phyloP scores from a whole-genome alignment of 2,797 vertebrate genomes.

The Neosilurus hyrtlii region DNA sequence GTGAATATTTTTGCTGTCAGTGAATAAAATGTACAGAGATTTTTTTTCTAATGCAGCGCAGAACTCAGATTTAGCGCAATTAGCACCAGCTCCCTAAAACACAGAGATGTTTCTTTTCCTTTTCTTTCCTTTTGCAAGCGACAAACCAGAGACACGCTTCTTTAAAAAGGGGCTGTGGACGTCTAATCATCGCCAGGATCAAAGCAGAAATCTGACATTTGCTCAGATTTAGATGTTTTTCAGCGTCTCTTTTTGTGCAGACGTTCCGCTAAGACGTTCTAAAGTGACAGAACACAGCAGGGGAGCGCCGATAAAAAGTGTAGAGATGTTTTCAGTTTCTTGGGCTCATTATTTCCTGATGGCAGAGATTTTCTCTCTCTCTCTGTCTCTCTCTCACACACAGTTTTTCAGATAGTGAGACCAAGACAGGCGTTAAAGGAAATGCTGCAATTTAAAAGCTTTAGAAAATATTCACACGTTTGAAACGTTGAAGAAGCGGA shows the following conservation, averaged over 20 bases:
- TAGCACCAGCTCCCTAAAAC: constrained; percentile 30
- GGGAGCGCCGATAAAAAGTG: constrained; percentile 66
- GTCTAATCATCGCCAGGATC: constrained; percentile 75
- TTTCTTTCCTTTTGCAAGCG: background rate
- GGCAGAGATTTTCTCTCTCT: constrained; percentile 29
- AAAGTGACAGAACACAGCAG: constrained; percentile 70
- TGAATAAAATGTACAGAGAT: background rate
- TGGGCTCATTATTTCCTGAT: constrained; percentile 76
- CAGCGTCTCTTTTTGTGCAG: background rate
- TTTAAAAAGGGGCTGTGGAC: constrained; percentile 66
- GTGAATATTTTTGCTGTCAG: background rate
- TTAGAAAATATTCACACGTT: constrained; percentile 16
- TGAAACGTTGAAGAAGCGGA: background rate
- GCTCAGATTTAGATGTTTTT: constrained; percentile 65
- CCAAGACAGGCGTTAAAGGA: constrained; percentile 8
- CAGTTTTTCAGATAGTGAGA: constrained; percentile 9
- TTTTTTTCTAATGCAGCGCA: background rate
- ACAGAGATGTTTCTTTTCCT: constrained; percentile 5
- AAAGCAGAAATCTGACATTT: constrained; percentile 69
- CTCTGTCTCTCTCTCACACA: background rate
- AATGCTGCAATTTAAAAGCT: constrained; percentile 16
- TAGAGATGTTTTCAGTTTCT: constrained; percentile 75
- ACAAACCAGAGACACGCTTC: constrained; percentile 50
- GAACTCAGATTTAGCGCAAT: constrained; percentile 35
- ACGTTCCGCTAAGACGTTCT: constrained; percentile 54